Percentiles rank a stretch among this genome's conserved stretches.
Evolutionary conservation across 1,140 invertebrate genomes (phyloP).

Genomic region (Helicoverpa zea): DNA sequence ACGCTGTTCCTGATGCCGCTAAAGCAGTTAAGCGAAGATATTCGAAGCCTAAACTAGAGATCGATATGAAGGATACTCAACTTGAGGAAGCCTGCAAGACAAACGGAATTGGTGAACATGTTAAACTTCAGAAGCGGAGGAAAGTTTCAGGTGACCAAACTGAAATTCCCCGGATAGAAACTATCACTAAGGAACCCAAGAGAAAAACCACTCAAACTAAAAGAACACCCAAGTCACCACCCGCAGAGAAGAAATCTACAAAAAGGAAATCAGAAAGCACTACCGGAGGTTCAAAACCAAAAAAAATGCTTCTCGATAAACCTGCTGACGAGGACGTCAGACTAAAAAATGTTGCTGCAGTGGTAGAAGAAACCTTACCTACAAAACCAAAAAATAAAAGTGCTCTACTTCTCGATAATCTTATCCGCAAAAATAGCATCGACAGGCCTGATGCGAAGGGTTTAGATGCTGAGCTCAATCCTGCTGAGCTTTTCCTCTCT

Average conservation of each 20-base stretch:
- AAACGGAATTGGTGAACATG: slow-evolving; percentile 86
- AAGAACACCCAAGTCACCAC: slow-evolving; percentile 66
- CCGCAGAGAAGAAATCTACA: slow-evolving; percentile 70
- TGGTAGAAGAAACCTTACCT: slow-evolving; percentile 67
- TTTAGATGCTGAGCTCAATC: slow-evolving; percentile 76
- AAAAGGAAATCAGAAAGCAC: slow-evolving; percentile 75
- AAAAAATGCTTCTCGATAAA: slow-evolving; percentile 70
- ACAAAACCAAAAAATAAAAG: slow-evolving; percentile 84
- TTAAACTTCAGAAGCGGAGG: slow-evolving; percentile 86
- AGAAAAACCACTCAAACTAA: slow-evolving; percentile 69
- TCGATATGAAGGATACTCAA: slow-evolving; percentile 83
- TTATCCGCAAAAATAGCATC: slow-evolving; percentile 87
- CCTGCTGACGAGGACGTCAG: slow-evolving; percentile 66
- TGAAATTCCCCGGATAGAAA: slow-evolving; percentile 70
- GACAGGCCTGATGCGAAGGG: slow-evolving; percentile 81
- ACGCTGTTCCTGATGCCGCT: slow-evolving; percentile 61
- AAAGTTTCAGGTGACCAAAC: slow-evolving; percentile 85
- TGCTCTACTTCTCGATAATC: slow-evolving; percentile 84
- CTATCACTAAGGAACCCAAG: slow-evolving; percentile 76
- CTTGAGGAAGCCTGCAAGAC: slow-evolving; percentile 82
- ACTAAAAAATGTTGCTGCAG: slow-evolving; percentile 66
- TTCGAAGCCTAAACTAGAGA: slow-evolving; percentile 83
- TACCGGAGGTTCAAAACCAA: slow-evolving; percentile 63
- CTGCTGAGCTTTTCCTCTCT: slow-evolving; percentile 79
- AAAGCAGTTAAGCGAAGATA: slow-evolving; percentile 80